Evolutionary conservation across 1,140 invertebrate genomes (phyloP).

Genomic region (Lordiphosa collinella): DNA sequence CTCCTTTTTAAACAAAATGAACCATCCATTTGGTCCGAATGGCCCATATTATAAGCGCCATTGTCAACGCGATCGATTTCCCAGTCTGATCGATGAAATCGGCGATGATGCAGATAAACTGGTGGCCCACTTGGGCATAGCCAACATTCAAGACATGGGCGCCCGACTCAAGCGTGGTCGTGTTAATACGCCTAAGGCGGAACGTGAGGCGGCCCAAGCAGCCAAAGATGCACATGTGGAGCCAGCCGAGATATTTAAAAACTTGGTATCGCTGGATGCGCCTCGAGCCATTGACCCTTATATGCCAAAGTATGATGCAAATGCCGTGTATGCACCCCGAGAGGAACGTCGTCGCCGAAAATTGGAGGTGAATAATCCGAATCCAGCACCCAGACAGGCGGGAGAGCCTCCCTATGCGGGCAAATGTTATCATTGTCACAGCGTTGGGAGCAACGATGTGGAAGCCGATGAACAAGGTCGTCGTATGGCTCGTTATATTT

Average conservation of each 20-base stretch:
- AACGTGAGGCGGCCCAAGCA: no score
- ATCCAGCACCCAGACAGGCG: background rate
- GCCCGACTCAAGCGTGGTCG: conserved; percentile 10
- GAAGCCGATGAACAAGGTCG: conserved; percentile 9
- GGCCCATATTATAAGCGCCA: no score
- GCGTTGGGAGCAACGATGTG: conserved; percentile 18
- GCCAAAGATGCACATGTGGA: no score
- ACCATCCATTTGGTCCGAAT: no score
- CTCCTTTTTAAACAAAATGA: no score
- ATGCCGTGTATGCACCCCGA: no score
- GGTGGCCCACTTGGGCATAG: conserved; percentile 8
- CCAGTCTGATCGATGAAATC: conserved; percentile 10
- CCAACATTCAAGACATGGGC: conserved; percentile 20
- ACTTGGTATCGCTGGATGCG: no score
- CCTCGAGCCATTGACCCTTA: no score
- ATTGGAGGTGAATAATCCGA: background rate
- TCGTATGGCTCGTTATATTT: background rate
- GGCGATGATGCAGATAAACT: conserved; percentile 12
- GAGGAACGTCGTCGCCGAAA: no score
- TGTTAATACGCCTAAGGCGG: background rate
- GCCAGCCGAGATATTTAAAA: no score
- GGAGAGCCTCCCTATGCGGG: conserved; percentile 13
- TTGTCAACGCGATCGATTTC: conserved; percentile 20
- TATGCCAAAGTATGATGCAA: no score
- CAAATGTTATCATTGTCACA: conserved; percentile 20